These are phyloP conservation scores for Thamnophis sirtalis DNA, from an alignment of 2,113 vertebrate species.

Conservation along the genomic window DNA sequence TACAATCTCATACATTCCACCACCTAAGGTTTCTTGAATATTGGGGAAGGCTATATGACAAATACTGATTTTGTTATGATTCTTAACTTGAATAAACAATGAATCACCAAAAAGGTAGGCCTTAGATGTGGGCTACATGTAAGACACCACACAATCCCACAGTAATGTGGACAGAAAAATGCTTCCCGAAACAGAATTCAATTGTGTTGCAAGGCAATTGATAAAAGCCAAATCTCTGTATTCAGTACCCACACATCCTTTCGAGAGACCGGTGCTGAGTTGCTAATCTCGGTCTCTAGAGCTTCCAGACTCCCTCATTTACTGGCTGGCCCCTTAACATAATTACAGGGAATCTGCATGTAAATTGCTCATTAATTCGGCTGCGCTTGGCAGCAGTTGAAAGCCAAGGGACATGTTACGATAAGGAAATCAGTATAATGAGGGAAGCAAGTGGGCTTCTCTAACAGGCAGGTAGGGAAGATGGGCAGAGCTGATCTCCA, in stretches of 20 bases:
- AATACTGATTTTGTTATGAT: background rate
- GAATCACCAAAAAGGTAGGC: background rate
- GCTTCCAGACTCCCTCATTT: background rate
- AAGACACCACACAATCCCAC: background rate
- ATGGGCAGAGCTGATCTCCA: background rate
- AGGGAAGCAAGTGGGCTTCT: background rate
- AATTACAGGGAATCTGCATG: background rate
- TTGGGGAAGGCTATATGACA: background rate
- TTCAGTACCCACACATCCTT: background rate
- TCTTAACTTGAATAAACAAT: background rate
- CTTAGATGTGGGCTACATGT: background rate
- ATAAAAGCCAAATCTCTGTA: background rate
- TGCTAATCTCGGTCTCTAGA: background rate
- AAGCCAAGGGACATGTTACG: background rate
- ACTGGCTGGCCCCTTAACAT: background rate
- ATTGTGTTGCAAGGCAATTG: background rate
- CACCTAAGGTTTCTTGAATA: background rate
- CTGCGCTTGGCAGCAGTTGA: background rate
- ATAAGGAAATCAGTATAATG: background rate
- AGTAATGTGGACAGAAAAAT: background rate
- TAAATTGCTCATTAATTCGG: background rate
- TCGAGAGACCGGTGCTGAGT: background rate
- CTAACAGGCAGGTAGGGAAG: too few species aligned
- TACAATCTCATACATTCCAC: background rate
- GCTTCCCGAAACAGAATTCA: background rate